Base-by-base conservation (phyloP, 2,113 vertebrate genomes). In the Stigmatopora argus region DNA sequence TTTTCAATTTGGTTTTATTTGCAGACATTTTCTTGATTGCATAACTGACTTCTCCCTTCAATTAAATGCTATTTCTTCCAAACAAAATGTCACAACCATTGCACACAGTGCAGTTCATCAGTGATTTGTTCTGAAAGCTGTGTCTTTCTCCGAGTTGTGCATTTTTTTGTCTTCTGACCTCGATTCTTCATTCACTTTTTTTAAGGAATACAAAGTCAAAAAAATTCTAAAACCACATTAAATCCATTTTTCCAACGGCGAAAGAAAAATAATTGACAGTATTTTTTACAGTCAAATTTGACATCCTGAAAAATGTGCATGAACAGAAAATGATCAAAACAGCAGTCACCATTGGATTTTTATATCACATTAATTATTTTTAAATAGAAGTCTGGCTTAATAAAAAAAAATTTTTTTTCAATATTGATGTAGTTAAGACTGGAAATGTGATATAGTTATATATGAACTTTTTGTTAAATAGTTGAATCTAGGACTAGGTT, bases 61-160 rank as follows among this genome's bases (percentile, higher is more conserved):
- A 90, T 91, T 89, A 91, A 85, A 90, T 85, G 74, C 85, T 87
- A 85, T 90, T 82, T 85, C 82, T 89, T 80, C 87, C 82, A 90
- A 90, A 90, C 86, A 88, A 90, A 89, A 88, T 84, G 88, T 91
- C 89, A 87, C 73, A 88, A 90, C 72, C 78, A 86, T 87, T 88
- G 86, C 85, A 78, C 84, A 80, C 79, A 73, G 76, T 82, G 68
- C 74, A 74, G 73, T 85, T 82, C 78, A 87, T 83, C 81, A 78
- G 80, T 89, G 85, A 91, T 90, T 81, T 86, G 83, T 90, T 91
- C 82, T 90, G 89, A 91, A 89, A 87, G 85, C 85, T 86, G 79
- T 85, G 86, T 91, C 88, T 77, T 80, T 78, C 72, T 74, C 78
- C 69, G 78, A 78, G 78, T 73, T 83, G 73, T 70, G 74, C 48